These are phyloP conservation scores for Hephaestus fuliginosus DNA, from an alignment of 2,797 vertebrate genomes.

Conservation along the genomic window DNA sequence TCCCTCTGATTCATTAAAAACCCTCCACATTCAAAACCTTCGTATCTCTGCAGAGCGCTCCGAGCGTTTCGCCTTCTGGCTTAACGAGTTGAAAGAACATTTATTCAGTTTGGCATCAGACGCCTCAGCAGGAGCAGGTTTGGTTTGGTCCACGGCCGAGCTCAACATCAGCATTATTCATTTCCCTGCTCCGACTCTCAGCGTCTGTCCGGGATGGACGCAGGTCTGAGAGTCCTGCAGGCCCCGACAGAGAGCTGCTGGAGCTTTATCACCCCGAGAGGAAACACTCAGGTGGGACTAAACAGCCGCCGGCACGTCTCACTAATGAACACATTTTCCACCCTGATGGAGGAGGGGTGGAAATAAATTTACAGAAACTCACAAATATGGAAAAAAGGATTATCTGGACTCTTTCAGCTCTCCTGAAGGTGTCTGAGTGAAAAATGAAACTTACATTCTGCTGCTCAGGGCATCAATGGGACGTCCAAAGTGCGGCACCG, in stretches of 20 bases:
- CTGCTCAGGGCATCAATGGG: slow-evolving; percentile 90
- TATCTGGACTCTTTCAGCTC: not conserved
- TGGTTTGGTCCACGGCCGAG: slow-evolving; percentile 74
- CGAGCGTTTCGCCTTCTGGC: slow-evolving; percentile 71
- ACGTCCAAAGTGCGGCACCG: slow-evolving; percentile 89
- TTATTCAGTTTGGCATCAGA: slow-evolving; percentile 72
- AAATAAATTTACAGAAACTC: slow-evolving; percentile 32
- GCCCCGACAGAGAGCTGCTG: slow-evolving; percentile 14
- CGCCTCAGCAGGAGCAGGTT: slow-evolving; percentile 73
- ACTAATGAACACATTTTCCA: slow-evolving; percentile 78
- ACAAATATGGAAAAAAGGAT: slow-evolving; percentile 21
- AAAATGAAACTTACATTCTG: slow-evolving; percentile 90
- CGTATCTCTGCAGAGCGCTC: slow-evolving; percentile 61
- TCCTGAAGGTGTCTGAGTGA: not conserved
- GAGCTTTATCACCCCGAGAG: slow-evolving; percentile 56
- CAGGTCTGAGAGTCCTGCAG: not conserved
- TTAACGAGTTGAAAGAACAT: slow-evolving; percentile 67
- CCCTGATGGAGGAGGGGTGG: slow-evolving; percentile 16
- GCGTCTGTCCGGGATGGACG: slow-evolving; percentile 43
- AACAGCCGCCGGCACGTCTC: slow-evolving; percentile 73
- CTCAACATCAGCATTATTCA: slow-evolving; percentile 74
- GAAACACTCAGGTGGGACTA: slow-evolving; percentile 81
- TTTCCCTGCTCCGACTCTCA: slow-evolving; percentile 6
- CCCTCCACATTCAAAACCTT: slow-evolving; percentile 53
- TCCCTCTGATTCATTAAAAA: slow-evolving; percentile 60